Conservation (phyloP, 2,888 invertebrate genomes). For the Papilio gigon region DNA sequence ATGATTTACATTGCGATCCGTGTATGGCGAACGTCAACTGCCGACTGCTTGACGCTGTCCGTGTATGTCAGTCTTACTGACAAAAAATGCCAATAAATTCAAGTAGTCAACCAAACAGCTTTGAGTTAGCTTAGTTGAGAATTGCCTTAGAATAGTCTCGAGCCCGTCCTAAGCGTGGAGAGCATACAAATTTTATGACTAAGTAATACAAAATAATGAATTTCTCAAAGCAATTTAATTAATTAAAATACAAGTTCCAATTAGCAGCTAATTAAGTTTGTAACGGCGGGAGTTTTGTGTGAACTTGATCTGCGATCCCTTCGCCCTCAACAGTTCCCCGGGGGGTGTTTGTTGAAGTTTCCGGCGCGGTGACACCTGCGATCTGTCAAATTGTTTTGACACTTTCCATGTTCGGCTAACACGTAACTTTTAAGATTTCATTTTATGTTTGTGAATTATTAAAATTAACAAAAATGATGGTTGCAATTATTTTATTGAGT, state of each 20-base stretch:
- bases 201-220: constrained; percentile 11
- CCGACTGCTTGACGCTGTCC: background rate
- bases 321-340: background rate
- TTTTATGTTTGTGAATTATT: constrained; percentile 10
- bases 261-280: constrained; percentile 34
- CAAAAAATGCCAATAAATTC: background rate
- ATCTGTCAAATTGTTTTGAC: constrained; percentile 34
- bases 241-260: constrained; percentile 37
- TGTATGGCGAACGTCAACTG: background rate
- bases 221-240: constrained; percentile 14
- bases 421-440: background rate
- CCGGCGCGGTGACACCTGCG: constrained; percentile 24
- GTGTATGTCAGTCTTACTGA: background rate
- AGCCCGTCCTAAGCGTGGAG: background rate
- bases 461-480: background rate
- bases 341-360: constrained; percentile 34
- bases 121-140: background rate
- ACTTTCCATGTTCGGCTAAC: constrained; percentile 11
- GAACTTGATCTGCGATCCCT: constrained; percentile 25
- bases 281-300: constrained; percentile 27
- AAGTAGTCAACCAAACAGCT: background rate
- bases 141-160: background rate
- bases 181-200: background rate
- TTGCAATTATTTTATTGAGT: background rate
- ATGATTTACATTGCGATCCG: background rate